These are phyloP conservation scores for Semicossyphus pulcher DNA, from an alignment of 2,113 vertebrate species.

Conservation along the genomic window DNA sequence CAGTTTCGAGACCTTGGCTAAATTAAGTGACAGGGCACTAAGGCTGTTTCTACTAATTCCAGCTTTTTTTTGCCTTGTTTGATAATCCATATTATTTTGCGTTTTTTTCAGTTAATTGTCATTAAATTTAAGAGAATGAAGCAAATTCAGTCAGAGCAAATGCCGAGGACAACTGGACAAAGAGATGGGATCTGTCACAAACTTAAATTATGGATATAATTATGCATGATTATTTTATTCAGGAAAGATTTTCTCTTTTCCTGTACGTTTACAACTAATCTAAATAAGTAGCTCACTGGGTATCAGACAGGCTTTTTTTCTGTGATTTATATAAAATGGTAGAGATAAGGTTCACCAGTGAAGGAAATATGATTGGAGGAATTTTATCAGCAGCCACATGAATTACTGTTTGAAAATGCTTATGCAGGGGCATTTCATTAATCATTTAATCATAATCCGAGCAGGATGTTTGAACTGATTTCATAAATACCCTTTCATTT, in stretches of 20 bases:
- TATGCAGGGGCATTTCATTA: conserved; percentile 99
- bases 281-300: conserved; percentile 99
- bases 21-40: conserved; percentile 56
- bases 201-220: conserved; percentile 99
- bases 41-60: conserved; percentile 30
- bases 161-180: conserved; percentile 98
- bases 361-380: conserved; percentile 99
- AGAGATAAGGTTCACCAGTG: conserved; percentile 99
- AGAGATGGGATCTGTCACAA: conserved; percentile 99
- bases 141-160: conserved; percentile 91
- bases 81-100: conserved; percentile 85
- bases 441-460: conserved; percentile 99
- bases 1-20: conserved; percentile 55
- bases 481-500: conserved; percentile 99
- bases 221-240: conserved; percentile 99
- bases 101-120: conserved; percentile 92
- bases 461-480: conserved; percentile 99
- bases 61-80: conserved; percentile 58
- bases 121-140: conserved; percentile 96
- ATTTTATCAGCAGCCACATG: conserved; percentile 99
- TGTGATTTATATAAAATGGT: conserved; percentile 99
- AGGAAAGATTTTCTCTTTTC: conserved; percentile 98
- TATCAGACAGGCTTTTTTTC: conserved; percentile 91
- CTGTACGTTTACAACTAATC: conserved; percentile 99
- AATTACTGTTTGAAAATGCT: conserved; percentile 99